These are phyloP conservation scores for Cetoscarus ocellatus DNA, from an alignment of 2,797 vertebrate genomes.

Conservation along the genomic window DNA sequence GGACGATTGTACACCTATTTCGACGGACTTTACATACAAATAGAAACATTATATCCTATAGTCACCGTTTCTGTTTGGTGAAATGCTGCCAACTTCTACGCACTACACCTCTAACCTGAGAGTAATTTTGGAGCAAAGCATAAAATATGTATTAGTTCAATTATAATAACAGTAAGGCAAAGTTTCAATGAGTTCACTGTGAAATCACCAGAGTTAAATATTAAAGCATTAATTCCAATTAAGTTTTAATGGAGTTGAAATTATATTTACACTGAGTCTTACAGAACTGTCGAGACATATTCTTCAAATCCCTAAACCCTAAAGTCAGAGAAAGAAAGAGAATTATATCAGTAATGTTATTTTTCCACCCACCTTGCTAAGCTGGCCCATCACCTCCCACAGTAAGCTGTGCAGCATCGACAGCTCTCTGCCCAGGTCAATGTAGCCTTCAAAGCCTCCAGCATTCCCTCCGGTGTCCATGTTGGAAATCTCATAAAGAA, in stretches of 20 bases:
- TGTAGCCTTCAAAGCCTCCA: constrained; percentile 96
- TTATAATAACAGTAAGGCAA: constrained; percentile 8
- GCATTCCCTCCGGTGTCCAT: constrained; percentile 94
- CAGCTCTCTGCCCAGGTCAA: constrained; percentile 95
- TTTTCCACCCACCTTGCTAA: constrained; percentile 89
- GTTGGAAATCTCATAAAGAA: constrained; percentile 98
- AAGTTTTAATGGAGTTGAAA: constrained; percentile 26
- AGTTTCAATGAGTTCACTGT: constrained; percentile 18
- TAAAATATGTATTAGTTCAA: constrained; percentile 22
- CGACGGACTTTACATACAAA: no score
- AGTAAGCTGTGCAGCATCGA: constrained; percentile 95
- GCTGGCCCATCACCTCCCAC: constrained; percentile 97
- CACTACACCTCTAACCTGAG: no score
- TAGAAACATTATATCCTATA: no score
- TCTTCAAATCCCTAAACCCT: constrained; percentile 1
- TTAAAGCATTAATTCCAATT: constrained; percentile 26
- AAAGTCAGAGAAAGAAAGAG: constrained; percentile 1
- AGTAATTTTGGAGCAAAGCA: background rate
- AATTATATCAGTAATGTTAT: constrained; percentile 16
- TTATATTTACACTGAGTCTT: constrained; percentile 9
- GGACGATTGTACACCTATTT: no score
- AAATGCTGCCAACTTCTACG: no score
- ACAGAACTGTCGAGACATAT: constrained; percentile 4
- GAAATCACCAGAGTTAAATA: constrained; percentile 20
- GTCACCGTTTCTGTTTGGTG: no score